phyloP scores from a whole-genome alignment of 2,113 vertebrate genomes.

The Condylura cristata region DNA sequence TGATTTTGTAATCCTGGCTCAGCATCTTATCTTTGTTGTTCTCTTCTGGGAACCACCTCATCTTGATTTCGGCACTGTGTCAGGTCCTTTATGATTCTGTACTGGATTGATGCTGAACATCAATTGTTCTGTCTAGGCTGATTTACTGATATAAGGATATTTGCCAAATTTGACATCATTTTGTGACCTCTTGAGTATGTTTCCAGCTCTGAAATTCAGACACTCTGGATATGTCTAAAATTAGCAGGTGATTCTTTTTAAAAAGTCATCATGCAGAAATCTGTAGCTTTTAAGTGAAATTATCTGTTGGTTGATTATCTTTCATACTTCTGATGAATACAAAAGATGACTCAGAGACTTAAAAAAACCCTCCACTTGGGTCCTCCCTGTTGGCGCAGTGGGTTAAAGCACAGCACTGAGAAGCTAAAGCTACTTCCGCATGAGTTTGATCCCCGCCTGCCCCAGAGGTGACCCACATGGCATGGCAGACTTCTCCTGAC shows the following conservation, averaged over 20 bases:
- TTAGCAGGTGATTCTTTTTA: neutral
- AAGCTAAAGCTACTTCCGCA: too few species aligned
- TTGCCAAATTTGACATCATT: slow-evolving; percentile 30
- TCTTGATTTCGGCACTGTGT: slow-evolving; percentile 49
- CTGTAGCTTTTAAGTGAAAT: slow-evolving; percentile 27
- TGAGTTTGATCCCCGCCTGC: too few species aligned
- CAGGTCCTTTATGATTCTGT: neutral
- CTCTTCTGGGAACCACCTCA: slow-evolving; percentile 49
- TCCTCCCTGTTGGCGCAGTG: too few species aligned
- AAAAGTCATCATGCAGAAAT: neutral
- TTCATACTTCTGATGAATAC: slow-evolving; percentile 16
- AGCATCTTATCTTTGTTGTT: slow-evolving; percentile 56
- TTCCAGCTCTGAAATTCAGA: neutral
- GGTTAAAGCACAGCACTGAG: too few species aligned
- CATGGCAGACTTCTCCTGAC: too few species aligned
- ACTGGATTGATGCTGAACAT: neutral
- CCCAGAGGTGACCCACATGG: too few species aligned
- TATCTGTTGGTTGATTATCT: slow-evolving; percentile 9
- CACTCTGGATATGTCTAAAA: neutral
- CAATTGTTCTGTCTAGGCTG: slow-evolving; percentile 48
- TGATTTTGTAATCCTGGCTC: slow-evolving; percentile 63
- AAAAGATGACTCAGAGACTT: slow-evolving; percentile 33
- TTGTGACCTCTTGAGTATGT: neutral
- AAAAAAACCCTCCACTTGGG: too few species aligned
- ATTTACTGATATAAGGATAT: slow-evolving; percentile 8